Base-by-base conservation (phyloP, 2,797 vertebrate species). In the Prunella strophiata region DNA sequence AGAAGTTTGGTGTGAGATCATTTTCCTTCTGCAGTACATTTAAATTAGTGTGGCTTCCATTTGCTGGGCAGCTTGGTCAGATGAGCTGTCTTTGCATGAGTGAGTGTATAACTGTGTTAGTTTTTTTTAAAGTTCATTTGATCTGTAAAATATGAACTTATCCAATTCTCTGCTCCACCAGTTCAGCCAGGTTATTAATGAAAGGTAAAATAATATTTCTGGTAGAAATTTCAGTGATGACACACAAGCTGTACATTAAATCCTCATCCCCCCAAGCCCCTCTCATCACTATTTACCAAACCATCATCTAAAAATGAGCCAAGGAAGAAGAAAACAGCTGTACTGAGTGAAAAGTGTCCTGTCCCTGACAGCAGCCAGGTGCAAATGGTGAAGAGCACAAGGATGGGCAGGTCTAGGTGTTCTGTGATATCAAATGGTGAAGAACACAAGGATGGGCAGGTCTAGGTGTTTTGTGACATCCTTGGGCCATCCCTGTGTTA, bases 41-140 rank as follows among this genome's bases (percentile, higher is more conserved):
- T 95, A 84, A 96, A 91, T 91, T 91, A 92, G 43, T 29, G 40
- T 40, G 73, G 43, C 38, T 96, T 94, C 79, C 79, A 71, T 96
- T 96, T 96, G 85, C 83, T 65, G 78, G 88, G 87, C 70, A 80
- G 51, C 85, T 93, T 95, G 85, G 85, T 89, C 87, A 90, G 85
- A 92, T 13, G 11, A 75, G 76, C 65, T 82, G 80, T 86, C 81
- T 91, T 89, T 45, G 32, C 48, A 61, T 17, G 32, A 93, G 27
- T 74, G 86, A 89, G 74, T 62, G 25, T 52, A 40, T 50, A 88
- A 77, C 32, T 92, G 15, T 7, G 1, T 62, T 93, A 61, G 57
- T 96, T 92, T 57, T 57, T 95, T 75, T 94, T 72, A 30, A 88
- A 94, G 85, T 80, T 96, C 52, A 80, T 79, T 85, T 96, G 79